Conservation (phyloP, 1,140 invertebrate genomes). For the Ruditapes philippinarum region DNA sequence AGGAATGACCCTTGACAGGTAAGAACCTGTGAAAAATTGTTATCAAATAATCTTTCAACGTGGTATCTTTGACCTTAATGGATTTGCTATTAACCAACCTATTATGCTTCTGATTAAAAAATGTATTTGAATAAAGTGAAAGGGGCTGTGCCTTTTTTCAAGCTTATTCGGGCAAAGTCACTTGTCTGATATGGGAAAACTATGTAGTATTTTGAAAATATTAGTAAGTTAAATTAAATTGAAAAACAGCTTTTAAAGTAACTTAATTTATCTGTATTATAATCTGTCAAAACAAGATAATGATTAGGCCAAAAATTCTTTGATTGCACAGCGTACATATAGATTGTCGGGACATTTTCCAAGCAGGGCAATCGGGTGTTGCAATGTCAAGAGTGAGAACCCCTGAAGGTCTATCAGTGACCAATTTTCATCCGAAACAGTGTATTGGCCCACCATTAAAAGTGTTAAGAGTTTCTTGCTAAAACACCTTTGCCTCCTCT, state of each 20-base stretch:
- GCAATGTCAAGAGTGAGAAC: background rate
- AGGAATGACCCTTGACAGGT: conserved; percentile 51
- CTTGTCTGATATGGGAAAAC: background rate
- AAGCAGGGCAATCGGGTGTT: conserved; percentile 7
- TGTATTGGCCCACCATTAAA: background rate
- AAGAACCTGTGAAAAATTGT: background rate
- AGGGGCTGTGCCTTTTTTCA: background rate
- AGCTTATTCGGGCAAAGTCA: background rate
- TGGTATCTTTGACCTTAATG: background rate
- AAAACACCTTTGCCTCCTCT: background rate
- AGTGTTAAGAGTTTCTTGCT: background rate
- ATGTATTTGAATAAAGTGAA: too few relatives aligned
- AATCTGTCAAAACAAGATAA: background rate
- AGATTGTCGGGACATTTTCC: background rate
- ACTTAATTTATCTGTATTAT: background rate
- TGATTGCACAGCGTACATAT: background rate
- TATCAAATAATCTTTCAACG: background rate
- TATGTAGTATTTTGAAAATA: background rate
- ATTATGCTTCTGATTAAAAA: too few relatives aligned
- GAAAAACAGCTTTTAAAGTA: background rate
- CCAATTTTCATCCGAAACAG: background rate
- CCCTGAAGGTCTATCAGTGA: background rate
- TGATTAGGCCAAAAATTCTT: background rate
- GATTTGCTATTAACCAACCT: background rate
- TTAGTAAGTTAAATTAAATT: background rate